Conservation (phyloP, 37 sponge, comb jelly and placozoan species). For the Halisarca cf. caerulea region DNA sequence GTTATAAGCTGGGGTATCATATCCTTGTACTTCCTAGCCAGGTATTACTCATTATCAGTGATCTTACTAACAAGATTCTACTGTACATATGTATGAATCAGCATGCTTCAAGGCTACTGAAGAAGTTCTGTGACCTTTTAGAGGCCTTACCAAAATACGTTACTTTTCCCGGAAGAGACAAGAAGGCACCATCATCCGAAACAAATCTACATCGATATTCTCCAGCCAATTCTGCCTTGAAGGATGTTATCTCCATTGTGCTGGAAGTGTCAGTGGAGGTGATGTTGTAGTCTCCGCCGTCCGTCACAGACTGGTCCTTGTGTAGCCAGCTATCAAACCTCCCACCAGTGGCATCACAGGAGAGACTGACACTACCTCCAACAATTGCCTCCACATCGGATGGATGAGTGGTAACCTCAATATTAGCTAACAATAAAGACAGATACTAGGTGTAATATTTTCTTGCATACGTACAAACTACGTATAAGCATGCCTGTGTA, state of each 20-base stretch:
- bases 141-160: slow-evolving; percentile 7
- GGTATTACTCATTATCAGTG: no score
- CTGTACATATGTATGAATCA: no score
- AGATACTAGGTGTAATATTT: no score
- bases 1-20: no score
- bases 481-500: not conserved
- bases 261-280: not conserved
- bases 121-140: no score
- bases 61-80: no score
- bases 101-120: no score
- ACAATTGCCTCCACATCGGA: not conserved
- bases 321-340: not conserved
- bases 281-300: not conserved
- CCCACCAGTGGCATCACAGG: not conserved
- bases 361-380: not conserved
- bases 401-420: not conserved
- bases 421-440: not conserved
- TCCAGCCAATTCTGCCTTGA: not conserved
- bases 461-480: no score
- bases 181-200: not conserved
- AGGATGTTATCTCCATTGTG: not conserved
- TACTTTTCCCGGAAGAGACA: not conserved
- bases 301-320: not conserved
- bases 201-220: not conserved
- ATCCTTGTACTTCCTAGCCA: no score